A percentile compares a stretch with the other conserved stretches of the same genome.
These are phyloP conservation scores for Noctua pronuba DNA, from an alignment of 2,888 invertebrate genomes.

Conservation along the genomic window DNA sequence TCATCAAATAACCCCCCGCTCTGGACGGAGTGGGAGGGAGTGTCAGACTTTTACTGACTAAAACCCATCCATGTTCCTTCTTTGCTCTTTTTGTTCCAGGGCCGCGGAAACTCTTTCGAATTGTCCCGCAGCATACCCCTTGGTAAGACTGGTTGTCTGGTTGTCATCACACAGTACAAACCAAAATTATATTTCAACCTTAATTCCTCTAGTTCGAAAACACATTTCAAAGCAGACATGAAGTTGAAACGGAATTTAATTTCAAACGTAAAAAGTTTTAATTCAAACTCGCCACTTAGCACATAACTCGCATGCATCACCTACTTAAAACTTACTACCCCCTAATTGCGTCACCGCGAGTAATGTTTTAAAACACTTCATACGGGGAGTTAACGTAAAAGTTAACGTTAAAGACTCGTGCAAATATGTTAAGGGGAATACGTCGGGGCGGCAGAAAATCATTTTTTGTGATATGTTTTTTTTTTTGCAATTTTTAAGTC, in stretches of 20 bases:
- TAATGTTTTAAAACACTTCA: slow-evolving; percentile 86
- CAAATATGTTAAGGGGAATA: slow-evolving; percentile 68
- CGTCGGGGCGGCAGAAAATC: not conserved
- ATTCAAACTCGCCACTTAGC: slow-evolving; percentile 71
- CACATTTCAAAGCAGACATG: slow-evolving; percentile 45
- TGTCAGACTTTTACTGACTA: too few species aligned
- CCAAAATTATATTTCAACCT: slow-evolving; percentile 15
- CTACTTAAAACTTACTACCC: slow-evolving; percentile 78
- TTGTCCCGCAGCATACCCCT: too few species aligned
- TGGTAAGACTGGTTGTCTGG: too few species aligned
- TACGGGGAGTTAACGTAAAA: slow-evolving; percentile 78
- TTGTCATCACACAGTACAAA: not conserved
- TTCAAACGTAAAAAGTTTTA: slow-evolving; percentile 62
- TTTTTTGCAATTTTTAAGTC: not conserved
- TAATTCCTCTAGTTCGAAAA: slow-evolving; percentile 34
- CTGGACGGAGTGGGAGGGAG: too few species aligned
- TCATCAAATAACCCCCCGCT: too few species aligned
- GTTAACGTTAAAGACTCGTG: slow-evolving; percentile 77
- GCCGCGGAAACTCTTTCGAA: too few species aligned
- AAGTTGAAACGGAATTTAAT: slow-evolving; percentile 65
- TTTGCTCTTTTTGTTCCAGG: too few species aligned
- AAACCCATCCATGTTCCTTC: too few species aligned
- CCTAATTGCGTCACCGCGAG: slow-evolving; percentile 82
- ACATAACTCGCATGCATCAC: slow-evolving; percentile 73
- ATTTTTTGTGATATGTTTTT: not conserved